A percentile compares a stretch with the other conserved stretches of the same genome.
Conservation (phyloP, 1,140 invertebrate genomes). For the Drosophila tani region DNA sequence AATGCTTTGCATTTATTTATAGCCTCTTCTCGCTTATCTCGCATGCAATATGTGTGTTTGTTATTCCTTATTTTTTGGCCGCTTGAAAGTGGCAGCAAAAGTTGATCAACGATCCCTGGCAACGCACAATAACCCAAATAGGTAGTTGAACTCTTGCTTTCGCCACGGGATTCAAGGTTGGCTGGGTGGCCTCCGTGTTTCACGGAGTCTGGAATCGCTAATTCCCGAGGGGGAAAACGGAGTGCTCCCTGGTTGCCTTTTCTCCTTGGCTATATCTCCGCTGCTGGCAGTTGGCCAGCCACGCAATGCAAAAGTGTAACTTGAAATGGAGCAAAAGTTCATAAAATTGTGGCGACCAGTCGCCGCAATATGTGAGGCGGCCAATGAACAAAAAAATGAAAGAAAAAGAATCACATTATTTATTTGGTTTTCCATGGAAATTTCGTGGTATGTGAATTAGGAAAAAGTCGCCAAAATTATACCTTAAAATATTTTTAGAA, state of each 20-base stretch:
- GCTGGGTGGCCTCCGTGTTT: constrained; percentile 29
- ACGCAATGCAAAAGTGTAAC: constrained; percentile 36
- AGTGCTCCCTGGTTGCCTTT: neutral
- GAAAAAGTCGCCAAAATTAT: neutral
- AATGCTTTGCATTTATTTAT: constrained; percentile 75
- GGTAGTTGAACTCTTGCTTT: constrained; percentile 68
- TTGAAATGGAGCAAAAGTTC: constrained; percentile 80
- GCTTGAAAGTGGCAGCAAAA: constrained; percentile 24
- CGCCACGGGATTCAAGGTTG: constrained; percentile 64
- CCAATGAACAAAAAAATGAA: constrained; percentile 11
- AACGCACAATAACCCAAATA: constrained; percentile 30
- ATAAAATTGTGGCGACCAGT: constrained; percentile 56
- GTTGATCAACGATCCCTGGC: constrained; percentile 46
- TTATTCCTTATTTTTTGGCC: constrained; percentile 30
- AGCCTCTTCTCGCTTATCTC: constrained; percentile 51
- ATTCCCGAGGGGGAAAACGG: neutral
- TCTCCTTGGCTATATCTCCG: constrained; percentile 9
- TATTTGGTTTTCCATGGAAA: constrained; percentile 35
- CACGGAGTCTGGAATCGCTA: constrained; percentile 46
- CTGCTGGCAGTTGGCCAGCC: constrained; percentile 64
- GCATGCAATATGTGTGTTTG: constrained; percentile 31
- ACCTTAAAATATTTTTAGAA: constrained; percentile 8
- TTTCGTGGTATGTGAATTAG: neutral
- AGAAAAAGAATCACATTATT: constrained; percentile 20
- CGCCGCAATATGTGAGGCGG: constrained; percentile 8